Evolutionary conservation across 2,113 vertebrate genomes (phyloP), one percentile per base, ranked within the genome.

Genomic region (Jaculus jaculus): DNA sequence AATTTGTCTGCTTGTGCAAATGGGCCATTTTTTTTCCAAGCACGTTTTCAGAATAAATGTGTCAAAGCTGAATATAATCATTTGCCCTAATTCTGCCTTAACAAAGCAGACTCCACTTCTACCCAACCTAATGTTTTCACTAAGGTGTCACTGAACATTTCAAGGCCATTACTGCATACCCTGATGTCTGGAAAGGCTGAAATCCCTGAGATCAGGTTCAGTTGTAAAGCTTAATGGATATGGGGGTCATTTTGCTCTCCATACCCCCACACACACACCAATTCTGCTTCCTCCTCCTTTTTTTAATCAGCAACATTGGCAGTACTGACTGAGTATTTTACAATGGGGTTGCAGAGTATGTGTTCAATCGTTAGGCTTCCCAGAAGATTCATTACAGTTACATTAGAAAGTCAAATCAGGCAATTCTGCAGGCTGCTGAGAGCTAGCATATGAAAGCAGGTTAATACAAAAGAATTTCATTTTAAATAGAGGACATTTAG

Each of bases 351-450:
- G 95, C 97, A 97, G 93, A 96, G 90, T 97, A 88, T 98, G 97
- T 97, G 97, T 97, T 98, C 97, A 98, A 98, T 98, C 97, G 92
- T 98, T 97, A 96, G 89, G 97, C 98, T 98, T 99, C 98, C 99
- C 99, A 98, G 98, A 98, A 98, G 99, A 98, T 99, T 99, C 99
- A 99, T 99, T 99, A 99, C 98, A 98, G 98, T 98, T 97, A 98
- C 98, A 99, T 99, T 99, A 99, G 98, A 99, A 99, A 99, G 99
- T 99, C 99, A 99, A 99, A 99, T 99, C 98, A 99, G 99, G 98
- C 98, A 98, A 98, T 98, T 98, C 98, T 98, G 99, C 99, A 98
- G 98, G 98, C 97, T 98, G 96, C 90, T 97, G 97, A 98, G 98
- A 98, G 97, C 98, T 88, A 97, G 96, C 97, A 96, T 98, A 98